phyloP scores from a whole-genome alignment of 2,888 invertebrate species.

The Yponomeuta malinellus region DNA sequence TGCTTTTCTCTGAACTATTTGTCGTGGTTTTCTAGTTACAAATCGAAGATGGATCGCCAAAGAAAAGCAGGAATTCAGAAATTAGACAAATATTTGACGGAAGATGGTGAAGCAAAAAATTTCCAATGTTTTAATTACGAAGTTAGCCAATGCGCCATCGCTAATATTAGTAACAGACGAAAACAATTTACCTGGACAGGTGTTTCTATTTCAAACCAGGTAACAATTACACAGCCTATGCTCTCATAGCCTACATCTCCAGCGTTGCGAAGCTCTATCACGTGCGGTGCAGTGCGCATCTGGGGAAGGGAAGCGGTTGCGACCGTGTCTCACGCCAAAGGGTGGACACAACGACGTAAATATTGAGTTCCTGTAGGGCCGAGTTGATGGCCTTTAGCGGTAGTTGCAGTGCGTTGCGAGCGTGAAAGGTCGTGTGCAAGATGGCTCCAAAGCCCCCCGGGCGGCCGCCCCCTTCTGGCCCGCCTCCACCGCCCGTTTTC shows the following conservation, averaged over 20 bases:
- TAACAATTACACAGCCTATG: too few species aligned
- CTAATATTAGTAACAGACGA: too few species aligned
- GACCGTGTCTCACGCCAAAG: neutral
- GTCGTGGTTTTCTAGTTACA: too few species aligned
- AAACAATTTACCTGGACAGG: too few species aligned
- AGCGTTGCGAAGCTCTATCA: neutral
- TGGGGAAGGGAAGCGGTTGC: conserved; percentile 23
- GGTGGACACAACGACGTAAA: conserved; percentile 19
- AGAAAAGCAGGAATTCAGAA: too few species aligned
- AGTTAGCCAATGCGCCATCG: too few species aligned
- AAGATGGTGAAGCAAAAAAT: too few species aligned
- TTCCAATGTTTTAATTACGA: too few species aligned
- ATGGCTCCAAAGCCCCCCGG: conserved; percentile 80
- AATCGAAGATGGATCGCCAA: too few species aligned
- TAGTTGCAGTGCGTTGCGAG: conserved; percentile 31
- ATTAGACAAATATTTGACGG: too few species aligned
- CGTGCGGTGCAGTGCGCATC: conserved; percentile 43
- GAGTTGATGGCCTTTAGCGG: conserved; percentile 39
- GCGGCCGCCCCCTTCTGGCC: conserved; percentile 77
- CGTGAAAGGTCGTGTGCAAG: conserved; percentile 42
- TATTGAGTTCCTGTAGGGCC: conserved; percentile 13
- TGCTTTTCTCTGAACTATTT: too few species aligned
- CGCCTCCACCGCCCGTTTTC: conserved; percentile 40
- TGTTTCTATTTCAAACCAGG: too few species aligned
- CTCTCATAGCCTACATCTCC: neutral